Base-by-base conservation (phyloP, 1,140 invertebrate genomes). In the Saxidomus purpurata region DNA sequence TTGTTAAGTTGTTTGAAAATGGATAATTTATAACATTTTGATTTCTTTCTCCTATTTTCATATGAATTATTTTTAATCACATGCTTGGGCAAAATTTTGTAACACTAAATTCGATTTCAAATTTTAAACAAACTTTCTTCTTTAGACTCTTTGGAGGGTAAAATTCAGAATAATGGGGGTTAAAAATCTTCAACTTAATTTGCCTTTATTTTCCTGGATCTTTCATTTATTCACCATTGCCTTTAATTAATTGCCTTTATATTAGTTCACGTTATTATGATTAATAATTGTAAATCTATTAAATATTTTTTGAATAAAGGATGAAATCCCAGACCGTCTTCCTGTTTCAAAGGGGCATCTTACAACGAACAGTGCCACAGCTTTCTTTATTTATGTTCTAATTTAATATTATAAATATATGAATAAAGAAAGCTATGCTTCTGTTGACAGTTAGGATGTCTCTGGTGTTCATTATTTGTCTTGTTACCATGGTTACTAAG, bases 291-390 rank as follows among this genome's bases (percentile, higher is more conserved):
- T 82, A 82, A 38, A 82, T 63, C 43, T 67, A 59, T 59, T 19
- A 22, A 82, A 34, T 63, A 82, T 43, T 63, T 76, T 79, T 79
- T 63, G n/a, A 82, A 82, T 82, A 82, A 63, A 82, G 61, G 61
- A 63, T 82, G 34, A 82, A 63, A 67, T 82, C 80, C 55, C 80
- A 61, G 47, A 13, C 15, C 28, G 11, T 38, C 25, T 71, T 67
- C n/a, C n/a, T 34, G n/a, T 22, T 55, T 22, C 15, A 22, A 19
- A 15, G 15, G 15, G 22, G 52, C 22, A 22, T 55, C 52, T 55
- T 47, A 47, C 17, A 47, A 47, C 17, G 17, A 8, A 47, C 43
- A 47, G 43, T 17, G 17, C 8, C 8, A 9, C 8, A 47, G 43
- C 43, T 47, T 17, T 47, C 17, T 47, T 9, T 47, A 47, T 47